phyloP scores from a whole-genome alignment of 2,797 vertebrate genomes.

The Distichodus sexfasciatus region DNA sequence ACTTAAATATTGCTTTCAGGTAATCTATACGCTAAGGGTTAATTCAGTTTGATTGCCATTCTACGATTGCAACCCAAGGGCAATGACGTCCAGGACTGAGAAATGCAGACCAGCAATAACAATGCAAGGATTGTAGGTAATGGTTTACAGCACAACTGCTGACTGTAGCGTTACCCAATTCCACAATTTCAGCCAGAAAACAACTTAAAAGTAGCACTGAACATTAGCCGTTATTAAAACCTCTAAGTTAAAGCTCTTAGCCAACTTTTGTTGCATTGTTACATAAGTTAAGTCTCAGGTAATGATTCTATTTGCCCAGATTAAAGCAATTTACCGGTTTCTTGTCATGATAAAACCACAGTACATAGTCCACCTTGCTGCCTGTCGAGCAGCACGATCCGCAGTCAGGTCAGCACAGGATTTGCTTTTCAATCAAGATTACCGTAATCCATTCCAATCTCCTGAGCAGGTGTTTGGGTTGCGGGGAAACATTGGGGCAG shows the following conservation, averaged over 20 bases:
- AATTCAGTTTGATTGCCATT: no score
- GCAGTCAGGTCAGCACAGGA: constrained; percentile 45
- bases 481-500: neutral
- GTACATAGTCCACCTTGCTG: neutral
- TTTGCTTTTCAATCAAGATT: constrained; percentile 66
- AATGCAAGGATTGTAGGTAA: no score
- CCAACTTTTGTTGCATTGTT: neutral
- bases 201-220: neutral
- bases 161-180: no score
- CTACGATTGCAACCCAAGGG: no score
- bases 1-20: no score
- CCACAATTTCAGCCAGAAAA: no score
- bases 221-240: neutral
- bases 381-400: neutral
- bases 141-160: no score
- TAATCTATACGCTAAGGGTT: no score
- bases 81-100: no score
- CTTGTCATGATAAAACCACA: neutral
- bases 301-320: neutral
- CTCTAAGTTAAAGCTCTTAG: neutral
- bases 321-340: neutral
- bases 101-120: no score
- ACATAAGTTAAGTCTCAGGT: neutral
- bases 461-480: constrained; percentile 52
- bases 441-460: constrained; percentile 73